Evolutionary conservation across 2,113 vertebrate genomes (phyloP).

Genomic region (Aspidoscelis tigris): DNA sequence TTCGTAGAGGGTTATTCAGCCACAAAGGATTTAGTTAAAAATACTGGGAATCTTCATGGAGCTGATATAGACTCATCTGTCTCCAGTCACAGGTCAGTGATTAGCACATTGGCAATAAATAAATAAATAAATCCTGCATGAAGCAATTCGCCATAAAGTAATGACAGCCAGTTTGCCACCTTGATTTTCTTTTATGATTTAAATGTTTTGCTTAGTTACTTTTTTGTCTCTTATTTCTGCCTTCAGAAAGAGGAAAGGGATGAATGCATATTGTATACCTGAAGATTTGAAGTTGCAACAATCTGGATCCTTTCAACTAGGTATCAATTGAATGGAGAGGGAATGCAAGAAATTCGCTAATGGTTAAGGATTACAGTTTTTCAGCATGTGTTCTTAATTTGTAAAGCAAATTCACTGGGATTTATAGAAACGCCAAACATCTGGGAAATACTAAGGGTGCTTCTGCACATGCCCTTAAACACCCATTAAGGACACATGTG

Average conservation of each 20-base stretch:
- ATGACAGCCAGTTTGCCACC: background rate
- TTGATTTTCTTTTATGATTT: constrained; percentile 6
- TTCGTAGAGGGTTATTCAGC: no score
- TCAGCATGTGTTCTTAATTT: constrained; percentile 33
- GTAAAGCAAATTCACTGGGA: constrained; percentile 23
- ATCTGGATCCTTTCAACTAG: constrained; percentile 24
- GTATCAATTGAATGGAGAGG: constrained; percentile 22
- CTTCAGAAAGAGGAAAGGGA: constrained; percentile 30
- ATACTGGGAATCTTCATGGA: no score
- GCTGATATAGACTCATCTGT: no score
- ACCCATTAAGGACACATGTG: no score
- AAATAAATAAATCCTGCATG: background rate
- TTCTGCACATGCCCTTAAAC: no score
- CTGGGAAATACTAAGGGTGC: constrained; percentile 14
- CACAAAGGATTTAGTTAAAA: no score
- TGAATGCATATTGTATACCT: background rate
- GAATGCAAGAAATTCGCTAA: constrained; percentile 30
- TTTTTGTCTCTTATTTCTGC: constrained; percentile 6
- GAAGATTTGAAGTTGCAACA: constrained; percentile 36
- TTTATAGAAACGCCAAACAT: constrained; percentile 28
- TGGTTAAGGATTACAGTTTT: constrained; percentile 11
- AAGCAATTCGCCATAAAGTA: no score
- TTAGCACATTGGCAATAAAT: background rate
- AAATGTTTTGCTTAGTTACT: background rate
- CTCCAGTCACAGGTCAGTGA: background rate